Evolutionary conservation across 2,888 invertebrate species (phyloP).

Genomic region (Hermaeophaga mercurialis): DNA sequence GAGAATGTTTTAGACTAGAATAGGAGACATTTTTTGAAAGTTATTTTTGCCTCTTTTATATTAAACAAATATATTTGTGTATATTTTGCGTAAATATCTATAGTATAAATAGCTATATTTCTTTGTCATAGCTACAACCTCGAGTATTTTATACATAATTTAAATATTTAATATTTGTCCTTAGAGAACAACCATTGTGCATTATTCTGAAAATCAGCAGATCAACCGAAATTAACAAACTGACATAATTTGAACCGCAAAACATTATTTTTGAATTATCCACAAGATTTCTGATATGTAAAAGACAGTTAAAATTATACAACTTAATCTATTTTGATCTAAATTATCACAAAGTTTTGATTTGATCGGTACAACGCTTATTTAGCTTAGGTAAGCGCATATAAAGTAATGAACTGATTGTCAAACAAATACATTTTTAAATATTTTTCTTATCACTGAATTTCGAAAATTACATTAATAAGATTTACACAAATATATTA

Average conservation of each 20-base stretch:
- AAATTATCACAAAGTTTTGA: too few relatives aligned
- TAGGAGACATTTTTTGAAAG: slow-evolving; percentile 18
- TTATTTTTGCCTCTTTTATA: slow-evolving; percentile 13
- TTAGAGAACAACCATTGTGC: background rate
- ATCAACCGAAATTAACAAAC: too few relatives aligned
- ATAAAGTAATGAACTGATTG: too few relatives aligned
- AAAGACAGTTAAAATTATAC: background rate
- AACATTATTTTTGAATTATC: background rate
- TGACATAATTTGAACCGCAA: background rate
- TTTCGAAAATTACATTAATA: too few relatives aligned
- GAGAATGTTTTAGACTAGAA: slow-evolving; percentile 28
- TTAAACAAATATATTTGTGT: slow-evolving; percentile 30
- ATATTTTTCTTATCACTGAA: too few relatives aligned
- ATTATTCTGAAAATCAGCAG: background rate
- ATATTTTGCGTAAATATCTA: slow-evolving; percentile 15
- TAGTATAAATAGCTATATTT: slow-evolving; percentile 21
- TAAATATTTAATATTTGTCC: slow-evolving; percentile 1
- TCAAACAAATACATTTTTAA: too few relatives aligned
- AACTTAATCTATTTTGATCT: too few relatives aligned
- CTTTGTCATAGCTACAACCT: slow-evolving; percentile 21
- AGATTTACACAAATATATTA: too few relatives aligned
- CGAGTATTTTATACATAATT: slow-evolving; percentile 18
- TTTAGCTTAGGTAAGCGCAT: too few relatives aligned
- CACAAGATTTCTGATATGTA: background rate
- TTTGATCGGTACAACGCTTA: too few relatives aligned